Percentiles rank a stretch among this genome's conserved stretches.
These are phyloP conservation scores for Melikaiella ostensackeni DNA, from an alignment of 2,888 invertebrate genomes.

Conservation along the genomic window DNA sequence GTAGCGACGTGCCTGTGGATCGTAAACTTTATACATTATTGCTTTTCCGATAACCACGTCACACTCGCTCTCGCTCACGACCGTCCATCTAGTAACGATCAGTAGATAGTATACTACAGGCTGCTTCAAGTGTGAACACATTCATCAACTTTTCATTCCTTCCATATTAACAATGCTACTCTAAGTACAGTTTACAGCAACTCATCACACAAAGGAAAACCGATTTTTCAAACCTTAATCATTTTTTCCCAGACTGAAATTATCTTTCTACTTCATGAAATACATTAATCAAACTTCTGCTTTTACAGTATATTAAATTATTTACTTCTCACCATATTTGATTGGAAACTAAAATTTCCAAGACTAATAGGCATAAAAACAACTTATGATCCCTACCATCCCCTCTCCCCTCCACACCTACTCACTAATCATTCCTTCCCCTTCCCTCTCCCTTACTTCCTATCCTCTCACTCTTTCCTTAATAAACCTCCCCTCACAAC, in stretches of 20 bases:
- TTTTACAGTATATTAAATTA: background rate
- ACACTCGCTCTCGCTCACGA: constrained; percentile 64
- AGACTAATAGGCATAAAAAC: background rate
- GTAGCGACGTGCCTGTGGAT: constrained; percentile 67
- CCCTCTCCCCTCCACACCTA: too few relatives aligned
- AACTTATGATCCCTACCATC: too few relatives aligned
- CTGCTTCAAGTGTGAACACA: constrained; percentile 35
- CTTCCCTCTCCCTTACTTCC: too few relatives aligned
- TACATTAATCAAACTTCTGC: background rate
- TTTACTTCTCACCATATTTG: background rate
- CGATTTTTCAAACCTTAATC: background rate
- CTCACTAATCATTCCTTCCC: too few relatives aligned
- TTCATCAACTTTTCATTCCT: constrained; percentile 25
- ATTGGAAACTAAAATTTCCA: background rate
- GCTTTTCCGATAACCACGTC: constrained; percentile 75
- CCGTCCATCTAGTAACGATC: constrained; percentile 62
- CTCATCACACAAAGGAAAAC: background rate
- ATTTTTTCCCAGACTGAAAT: background rate
- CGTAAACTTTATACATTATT: constrained; percentile 76
- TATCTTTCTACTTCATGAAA: background rate
- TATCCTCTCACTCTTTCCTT: too few relatives aligned
- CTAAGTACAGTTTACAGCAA: constrained; percentile 6
- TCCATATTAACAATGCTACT: constrained; percentile 23
- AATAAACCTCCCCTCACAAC: too few relatives aligned
- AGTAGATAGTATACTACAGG: constrained; percentile 44